Percentiles rank a stretch among this genome's conserved stretches.
Conservation (phyloP, 35 echinoderm and acorn worm genomes). For the Chiridota heheva region DNA sequence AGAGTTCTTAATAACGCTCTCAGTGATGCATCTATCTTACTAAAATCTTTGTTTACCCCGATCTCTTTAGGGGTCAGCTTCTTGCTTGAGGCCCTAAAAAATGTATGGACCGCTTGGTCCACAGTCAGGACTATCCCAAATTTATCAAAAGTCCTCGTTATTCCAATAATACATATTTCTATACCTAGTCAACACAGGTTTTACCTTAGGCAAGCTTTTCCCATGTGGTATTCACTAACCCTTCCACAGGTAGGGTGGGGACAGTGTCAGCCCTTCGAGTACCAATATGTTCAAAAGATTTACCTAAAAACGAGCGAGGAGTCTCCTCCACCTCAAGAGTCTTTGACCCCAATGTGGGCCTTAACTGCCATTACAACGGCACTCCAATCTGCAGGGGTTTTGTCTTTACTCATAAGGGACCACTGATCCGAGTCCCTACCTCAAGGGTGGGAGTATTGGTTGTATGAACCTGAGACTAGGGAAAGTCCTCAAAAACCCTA, state of each 20-base stretch:
- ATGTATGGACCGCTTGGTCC: not conserved
- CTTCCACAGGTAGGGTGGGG: not conserved
- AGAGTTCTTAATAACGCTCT: too few relatives aligned
- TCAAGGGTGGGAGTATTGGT: not conserved
- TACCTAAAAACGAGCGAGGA: not conserved
- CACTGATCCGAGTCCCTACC: not conserved
- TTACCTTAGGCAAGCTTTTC: not conserved
- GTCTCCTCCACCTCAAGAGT: not conserved
- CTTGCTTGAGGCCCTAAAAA: not conserved
- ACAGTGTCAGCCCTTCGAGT: not conserved
- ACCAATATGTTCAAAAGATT: not conserved
- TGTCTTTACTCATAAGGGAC: not conserved
- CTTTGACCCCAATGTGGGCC: not conserved
- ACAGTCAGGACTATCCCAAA: not conserved
- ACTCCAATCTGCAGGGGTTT: not conserved
- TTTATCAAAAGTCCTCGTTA: not conserved
- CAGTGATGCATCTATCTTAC: not conserved
- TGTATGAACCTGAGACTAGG: too few relatives aligned
- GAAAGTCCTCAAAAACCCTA: too few relatives aligned
- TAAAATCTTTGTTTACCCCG: not conserved
- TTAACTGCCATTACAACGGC: not conserved
- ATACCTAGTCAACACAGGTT: not conserved
- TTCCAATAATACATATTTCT: not conserved
- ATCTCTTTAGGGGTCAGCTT: not conserved
- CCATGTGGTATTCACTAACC: not conserved